Evolutionary conservation across 2,113 vertebrate species (phyloP), one percentile per base, ranked within the genome.

Genomic region (Cricetomys ansorgei): DNA sequence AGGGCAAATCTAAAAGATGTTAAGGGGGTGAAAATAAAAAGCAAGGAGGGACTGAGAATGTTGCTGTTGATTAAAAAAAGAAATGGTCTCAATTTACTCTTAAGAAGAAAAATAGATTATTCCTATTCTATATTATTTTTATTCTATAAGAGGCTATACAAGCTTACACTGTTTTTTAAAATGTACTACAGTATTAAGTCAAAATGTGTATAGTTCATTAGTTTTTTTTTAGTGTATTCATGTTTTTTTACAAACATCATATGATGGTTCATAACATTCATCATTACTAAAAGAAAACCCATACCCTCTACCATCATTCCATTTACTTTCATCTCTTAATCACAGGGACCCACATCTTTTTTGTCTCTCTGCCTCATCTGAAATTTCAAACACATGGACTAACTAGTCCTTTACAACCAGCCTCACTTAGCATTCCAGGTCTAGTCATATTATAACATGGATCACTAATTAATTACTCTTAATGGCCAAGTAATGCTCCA

Each of bases 1-100:
- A 99, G 98, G 27, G 99, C 99, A 99, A 99, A 99, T 94, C 99
- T 99, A 97, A 75, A 97, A 97, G 57, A 64, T 34, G 75, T 96
- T 93, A 76, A 79, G 91, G 50, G 31, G 8, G 17, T 57, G 27
- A 80, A 40, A 59, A 69, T 21, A 94, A 43, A 96, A 96, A 92
- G 62, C 67, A 23, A 92, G 29, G 45, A 88, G 3, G n/a, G 69
- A 94, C 88, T 85, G 92, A 83, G 50, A 95, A 40, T 76, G 62
- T 12, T 93, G 62, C 5, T 27, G 1, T 80, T 55, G 88, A 86
- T 89, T n/a, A 72, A 89, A 97, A 75, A 93, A 5, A 2, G 80
- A 95, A 86, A 73, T 15, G 19, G 62, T 86, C 25, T 84, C 37
- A 94, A 91, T 81, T 88, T 67, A 89, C 70, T 88, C 90, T 91